phyloP scores from a whole-genome alignment of 2,113 vertebrate genomes.

The Cryptoleucopteryx plumbea region DNA sequence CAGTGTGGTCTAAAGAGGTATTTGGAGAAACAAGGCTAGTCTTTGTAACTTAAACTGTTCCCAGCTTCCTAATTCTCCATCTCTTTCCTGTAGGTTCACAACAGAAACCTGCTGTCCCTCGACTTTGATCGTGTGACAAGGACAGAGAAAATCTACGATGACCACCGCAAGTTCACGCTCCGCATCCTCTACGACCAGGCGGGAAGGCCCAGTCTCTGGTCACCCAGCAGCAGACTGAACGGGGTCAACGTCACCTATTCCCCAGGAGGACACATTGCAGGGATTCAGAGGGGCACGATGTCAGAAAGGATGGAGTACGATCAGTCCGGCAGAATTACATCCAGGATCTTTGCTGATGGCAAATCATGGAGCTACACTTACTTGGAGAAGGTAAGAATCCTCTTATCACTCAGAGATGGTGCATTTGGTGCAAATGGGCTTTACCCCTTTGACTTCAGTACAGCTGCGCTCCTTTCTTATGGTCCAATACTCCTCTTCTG shows the following conservation, averaged over 20 bases:
- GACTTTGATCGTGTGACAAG: conserved; percentile 98
- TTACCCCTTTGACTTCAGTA: background rate
- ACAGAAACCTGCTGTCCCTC: conserved; percentile 92
- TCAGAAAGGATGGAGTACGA: conserved; percentile 97
- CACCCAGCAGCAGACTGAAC: conserved; percentile 92
- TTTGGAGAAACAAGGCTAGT: background rate
- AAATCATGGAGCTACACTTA: conserved; percentile 98
- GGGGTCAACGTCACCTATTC: conserved; percentile 97
- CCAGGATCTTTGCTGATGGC: conserved; percentile 94
- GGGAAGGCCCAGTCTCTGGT: conserved; percentile 94
- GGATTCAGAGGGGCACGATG: conserved; percentile 96
- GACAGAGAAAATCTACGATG: conserved; percentile 98
- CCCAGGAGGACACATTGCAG: conserved; percentile 87
- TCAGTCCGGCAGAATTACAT: conserved; percentile 88
- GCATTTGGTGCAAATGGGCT: background rate
- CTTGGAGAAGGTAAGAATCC: conserved; percentile 82
- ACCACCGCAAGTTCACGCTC: conserved; percentile 96
- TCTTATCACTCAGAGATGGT: background rate
- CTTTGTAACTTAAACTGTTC: background rate
- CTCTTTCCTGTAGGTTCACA: conserved; percentile 84
- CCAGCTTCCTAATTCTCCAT: background rate
- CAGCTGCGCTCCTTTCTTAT: background rate
- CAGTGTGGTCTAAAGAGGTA: background rate
- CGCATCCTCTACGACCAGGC: conserved; percentile 94
- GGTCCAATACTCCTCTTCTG: background rate